Evolutionary conservation across 2,113 vertebrate species (phyloP).

Genomic region (Triplophysa dalaica): DNA sequence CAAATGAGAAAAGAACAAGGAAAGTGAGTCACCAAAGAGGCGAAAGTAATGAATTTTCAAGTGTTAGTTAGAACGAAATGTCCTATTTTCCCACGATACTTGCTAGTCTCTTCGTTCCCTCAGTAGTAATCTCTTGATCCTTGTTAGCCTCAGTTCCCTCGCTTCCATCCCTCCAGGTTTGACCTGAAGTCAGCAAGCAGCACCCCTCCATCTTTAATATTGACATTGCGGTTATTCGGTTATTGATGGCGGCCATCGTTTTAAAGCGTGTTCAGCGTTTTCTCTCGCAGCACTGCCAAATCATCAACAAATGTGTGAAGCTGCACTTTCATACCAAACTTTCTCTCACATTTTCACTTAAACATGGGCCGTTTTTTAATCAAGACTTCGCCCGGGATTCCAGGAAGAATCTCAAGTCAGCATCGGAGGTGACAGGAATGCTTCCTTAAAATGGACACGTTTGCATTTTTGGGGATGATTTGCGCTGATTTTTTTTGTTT

Average conservation of each 20-base stretch:
- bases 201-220: slow-evolving; percentile 45
- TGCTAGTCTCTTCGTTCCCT: not conserved
- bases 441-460: not conserved
- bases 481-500: not conserved
- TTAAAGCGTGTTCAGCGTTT: slow-evolving; percentile 24
- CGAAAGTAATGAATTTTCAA: not conserved
- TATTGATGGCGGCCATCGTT: slow-evolving; percentile 36
- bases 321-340: not conserved
- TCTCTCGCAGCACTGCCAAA: not conserved
- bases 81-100: not conserved
- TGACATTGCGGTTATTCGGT: slow-evolving; percentile 8
- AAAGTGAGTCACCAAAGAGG: not conserved
- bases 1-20: not conserved
- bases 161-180: not conserved
- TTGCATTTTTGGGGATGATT: not conserved
- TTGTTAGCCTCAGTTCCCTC: slow-evolving; percentile 12
- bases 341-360: not conserved
- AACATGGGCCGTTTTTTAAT: not conserved
- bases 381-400: not conserved
- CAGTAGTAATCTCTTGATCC: slow-evolving; percentile 14
- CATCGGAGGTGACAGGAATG: not conserved
- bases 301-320: slow-evolving; percentile 8
- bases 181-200: slow-evolving; percentile 16
- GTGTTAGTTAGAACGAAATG: not conserved
- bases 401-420: not conserved